phyloP scores from a whole-genome alignment of 2,888 invertebrate species.

The Mythimna impura region DNA sequence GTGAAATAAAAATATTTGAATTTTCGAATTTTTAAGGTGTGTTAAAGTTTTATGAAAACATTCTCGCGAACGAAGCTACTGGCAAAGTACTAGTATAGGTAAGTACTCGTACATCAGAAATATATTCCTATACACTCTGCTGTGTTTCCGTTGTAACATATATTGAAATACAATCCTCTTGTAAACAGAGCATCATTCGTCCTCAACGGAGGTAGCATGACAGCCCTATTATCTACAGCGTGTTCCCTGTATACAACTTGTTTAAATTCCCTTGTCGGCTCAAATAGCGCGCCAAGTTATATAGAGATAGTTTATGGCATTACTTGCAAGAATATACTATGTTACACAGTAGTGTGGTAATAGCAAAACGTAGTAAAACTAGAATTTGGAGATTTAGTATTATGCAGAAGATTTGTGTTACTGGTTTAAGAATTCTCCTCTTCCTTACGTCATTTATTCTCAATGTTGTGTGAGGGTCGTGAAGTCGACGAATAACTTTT shows the following conservation, averaged over 20 bases:
- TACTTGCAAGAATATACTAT: slow-evolving; percentile 46
- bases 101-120: neutral
- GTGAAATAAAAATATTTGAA: too few relatives aligned
- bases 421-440: neutral
- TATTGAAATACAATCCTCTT: slow-evolving; percentile 25
- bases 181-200: slow-evolving; percentile 24
- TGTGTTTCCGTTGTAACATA: neutral
- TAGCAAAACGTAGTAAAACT: slow-evolving; percentile 30
- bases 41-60: too few relatives aligned
- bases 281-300: slow-evolving; percentile 55
- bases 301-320: slow-evolving; percentile 52
- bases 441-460: too few relatives aligned
- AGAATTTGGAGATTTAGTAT: slow-evolving; percentile 36
- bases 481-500: too few relatives aligned
- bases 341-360: slow-evolving; percentile 36
- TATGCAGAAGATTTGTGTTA: slow-evolving; percentile 18
- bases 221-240: slow-evolving; percentile 55
- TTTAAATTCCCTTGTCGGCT: slow-evolving; percentile 56
- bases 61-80: too few relatives aligned
- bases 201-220: slow-evolving; percentile 19
- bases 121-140: neutral
- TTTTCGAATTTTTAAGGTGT: too few relatives aligned
- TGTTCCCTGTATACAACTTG: slow-evolving; percentile 49
- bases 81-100: too few relatives aligned
- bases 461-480: too few relatives aligned